A percentile compares a stretch with the other conserved stretches of the same genome.
Conservation (phyloP, 2,113 vertebrate genomes). For the Piliocolobus tephrosceles region DNA sequence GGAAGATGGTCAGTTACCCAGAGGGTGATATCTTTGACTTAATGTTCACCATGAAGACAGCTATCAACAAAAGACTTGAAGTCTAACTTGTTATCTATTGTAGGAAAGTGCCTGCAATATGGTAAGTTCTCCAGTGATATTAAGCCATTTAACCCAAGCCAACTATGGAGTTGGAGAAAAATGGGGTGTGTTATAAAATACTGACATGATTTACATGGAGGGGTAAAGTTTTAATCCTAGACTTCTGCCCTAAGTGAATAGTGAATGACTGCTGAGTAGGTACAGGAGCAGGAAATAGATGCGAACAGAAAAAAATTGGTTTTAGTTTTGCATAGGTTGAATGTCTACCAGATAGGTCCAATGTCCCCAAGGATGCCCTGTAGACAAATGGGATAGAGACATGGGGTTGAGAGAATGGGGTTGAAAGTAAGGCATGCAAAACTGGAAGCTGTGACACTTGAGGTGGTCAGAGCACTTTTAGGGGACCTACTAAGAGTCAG, state of each 20-base stretch:
- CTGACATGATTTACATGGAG: neutral
- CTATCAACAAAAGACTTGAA: neutral
- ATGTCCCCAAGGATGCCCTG: neutral
- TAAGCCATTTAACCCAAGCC: neutral
- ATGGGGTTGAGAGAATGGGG: neutral
- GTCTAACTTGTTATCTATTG: too few relatives aligned
- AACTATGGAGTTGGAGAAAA: neutral
- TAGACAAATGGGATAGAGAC: neutral
- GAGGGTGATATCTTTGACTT: neutral
- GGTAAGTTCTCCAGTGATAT: too few relatives aligned
- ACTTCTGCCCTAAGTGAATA: neutral
- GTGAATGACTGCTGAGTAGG: neutral
- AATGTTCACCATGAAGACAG: neutral
- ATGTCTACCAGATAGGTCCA: neutral
- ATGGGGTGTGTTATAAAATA: neutral
- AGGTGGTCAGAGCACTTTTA: neutral
- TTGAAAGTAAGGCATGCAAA: neutral
- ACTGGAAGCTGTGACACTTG: neutral
- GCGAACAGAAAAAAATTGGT: neutral
- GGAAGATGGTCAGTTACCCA: neutral
- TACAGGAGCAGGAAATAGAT: neutral
- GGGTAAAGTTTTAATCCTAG: neutral
- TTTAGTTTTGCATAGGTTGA: neutral
- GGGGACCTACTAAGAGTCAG: neutral
- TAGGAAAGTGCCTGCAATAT: too few relatives aligned